These are phyloP conservation scores for Tyrannus savana DNA, from an alignment of 2,113 vertebrate species.

Conservation along the genomic window DNA sequence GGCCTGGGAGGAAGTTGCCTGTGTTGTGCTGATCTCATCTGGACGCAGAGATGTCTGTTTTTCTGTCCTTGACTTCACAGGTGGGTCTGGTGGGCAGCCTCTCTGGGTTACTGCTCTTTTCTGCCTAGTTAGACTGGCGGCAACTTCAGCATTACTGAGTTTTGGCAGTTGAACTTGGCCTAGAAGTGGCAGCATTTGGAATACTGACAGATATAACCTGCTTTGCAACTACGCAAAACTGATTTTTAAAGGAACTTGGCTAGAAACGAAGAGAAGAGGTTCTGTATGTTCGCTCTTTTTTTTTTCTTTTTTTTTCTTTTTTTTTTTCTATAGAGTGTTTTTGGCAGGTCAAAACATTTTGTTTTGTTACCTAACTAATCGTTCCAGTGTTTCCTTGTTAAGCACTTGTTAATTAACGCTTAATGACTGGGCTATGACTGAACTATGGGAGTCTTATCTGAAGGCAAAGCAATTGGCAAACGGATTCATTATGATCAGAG, in stretches of 20 bases:
- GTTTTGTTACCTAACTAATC: neutral
- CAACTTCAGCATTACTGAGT: neutral
- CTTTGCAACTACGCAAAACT: neutral
- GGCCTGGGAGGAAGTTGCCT: neutral
- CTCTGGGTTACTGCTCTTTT: neutral
- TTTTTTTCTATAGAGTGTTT: neutral
- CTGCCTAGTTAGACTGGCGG: neutral
- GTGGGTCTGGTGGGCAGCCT: neutral
- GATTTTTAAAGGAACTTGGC: neutral
- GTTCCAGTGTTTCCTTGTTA: neutral
- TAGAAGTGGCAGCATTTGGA: neutral
- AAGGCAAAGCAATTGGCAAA: slow-evolving; percentile 36
- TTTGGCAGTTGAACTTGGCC: neutral
- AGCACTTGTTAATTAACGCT: slow-evolving; percentile 48
- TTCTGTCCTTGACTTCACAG: fast-evolving
- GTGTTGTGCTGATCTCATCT: neutral
- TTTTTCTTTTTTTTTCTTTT: neutral
- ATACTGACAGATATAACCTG: fast-evolving
- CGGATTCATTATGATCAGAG: slow-evolving; percentile 36
- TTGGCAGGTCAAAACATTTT: neutral
- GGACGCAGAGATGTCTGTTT: fast-evolving
- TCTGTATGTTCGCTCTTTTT: neutral
- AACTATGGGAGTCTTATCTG: slow-evolving; percentile 30
- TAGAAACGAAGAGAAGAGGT: neutral
- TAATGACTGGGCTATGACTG: slow-evolving; percentile 17